These are phyloP conservation scores for Helogale parvula DNA, from an alignment of 2,113 vertebrate species.

Conservation along the genomic window DNA sequence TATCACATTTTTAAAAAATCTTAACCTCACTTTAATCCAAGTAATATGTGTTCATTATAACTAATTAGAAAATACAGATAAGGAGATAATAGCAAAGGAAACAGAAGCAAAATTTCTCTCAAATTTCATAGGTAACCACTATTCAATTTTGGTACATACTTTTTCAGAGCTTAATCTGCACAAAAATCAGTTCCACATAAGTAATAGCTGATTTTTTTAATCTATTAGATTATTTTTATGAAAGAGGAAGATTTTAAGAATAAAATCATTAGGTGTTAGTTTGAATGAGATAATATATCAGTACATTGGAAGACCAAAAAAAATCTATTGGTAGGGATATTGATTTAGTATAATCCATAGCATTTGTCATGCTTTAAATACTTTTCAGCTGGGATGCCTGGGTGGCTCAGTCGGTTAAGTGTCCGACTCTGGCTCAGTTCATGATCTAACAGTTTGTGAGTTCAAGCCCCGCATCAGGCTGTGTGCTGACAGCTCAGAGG, in stretches of 20 bases:
- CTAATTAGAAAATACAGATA: not conserved
- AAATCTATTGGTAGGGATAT: not conserved
- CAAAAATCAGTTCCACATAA: conserved; percentile 4
- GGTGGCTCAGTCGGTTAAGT: no score
- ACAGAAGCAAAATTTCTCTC: conserved; percentile 38
- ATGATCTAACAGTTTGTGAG: no score
- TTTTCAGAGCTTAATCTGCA: not conserved
- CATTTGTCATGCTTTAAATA: conserved; percentile 6
- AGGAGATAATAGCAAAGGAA: conserved; percentile 13
- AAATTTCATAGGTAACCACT: not conserved
- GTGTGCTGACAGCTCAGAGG: no score
- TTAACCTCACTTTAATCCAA: conserved; percentile 8
- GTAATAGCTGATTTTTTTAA: conserved; percentile 21
- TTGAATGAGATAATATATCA: conserved; percentile 11
- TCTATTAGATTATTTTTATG: not conserved
- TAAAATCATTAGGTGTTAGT: not conserved
- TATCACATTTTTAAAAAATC: not conserved
- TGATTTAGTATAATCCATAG: conserved; percentile 3
- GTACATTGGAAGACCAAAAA: not conserved
- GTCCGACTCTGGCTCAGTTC: no score
- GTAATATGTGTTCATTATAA: conserved; percentile 26
- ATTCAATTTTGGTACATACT: conserved; percentile 12
- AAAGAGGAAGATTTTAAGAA: conserved; percentile 7
- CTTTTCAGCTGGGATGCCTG: not conserved
- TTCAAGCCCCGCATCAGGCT: no score